Evolutionary conservation across 2,888 invertebrate species (phyloP).

Genomic region (Lepidochrysops patricia): DNA sequence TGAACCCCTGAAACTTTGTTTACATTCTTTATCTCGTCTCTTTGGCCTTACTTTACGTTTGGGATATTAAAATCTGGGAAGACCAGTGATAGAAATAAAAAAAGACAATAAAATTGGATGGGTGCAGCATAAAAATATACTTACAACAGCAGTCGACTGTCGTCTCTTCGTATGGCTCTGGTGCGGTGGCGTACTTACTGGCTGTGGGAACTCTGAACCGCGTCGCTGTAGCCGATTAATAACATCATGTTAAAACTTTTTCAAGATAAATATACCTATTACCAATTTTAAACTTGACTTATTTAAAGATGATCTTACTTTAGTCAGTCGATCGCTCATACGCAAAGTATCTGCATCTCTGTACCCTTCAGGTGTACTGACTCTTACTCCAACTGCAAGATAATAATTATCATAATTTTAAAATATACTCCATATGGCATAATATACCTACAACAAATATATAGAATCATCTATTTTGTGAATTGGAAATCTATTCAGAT

Average conservation of each 20-base stretch:
- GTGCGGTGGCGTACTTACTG: constrained; percentile 61
- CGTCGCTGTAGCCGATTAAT: constrained; percentile 38
- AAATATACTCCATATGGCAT: too few species aligned
- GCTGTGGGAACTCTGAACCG: constrained; percentile 63
- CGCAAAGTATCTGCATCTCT: constrained; percentile 62
- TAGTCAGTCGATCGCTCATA: constrained; percentile 54
- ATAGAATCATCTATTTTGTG: too few species aligned
- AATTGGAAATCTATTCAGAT: too few species aligned
- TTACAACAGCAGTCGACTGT: constrained; percentile 59
- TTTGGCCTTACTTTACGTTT: too few species aligned
- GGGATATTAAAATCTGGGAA: too few species aligned
- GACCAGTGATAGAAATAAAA: too few species aligned
- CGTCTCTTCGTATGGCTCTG: constrained; percentile 50
- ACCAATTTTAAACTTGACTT: too few species aligned
- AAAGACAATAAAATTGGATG: too few species aligned
- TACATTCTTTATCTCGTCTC: too few species aligned
- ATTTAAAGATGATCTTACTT: constrained; percentile 35
- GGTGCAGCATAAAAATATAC: constrained; percentile 19
- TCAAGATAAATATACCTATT: neutral
- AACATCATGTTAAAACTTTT: neutral
- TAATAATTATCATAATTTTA: neutral
- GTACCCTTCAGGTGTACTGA: constrained; percentile 62
- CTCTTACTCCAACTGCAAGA: constrained; percentile 46
- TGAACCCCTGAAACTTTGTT: too few species aligned
- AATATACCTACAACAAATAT: too few species aligned